These are phyloP conservation scores for Pseudopodoces humilis DNA, from an alignment of 2,113 vertebrate species.

Conservation along the genomic window DNA sequence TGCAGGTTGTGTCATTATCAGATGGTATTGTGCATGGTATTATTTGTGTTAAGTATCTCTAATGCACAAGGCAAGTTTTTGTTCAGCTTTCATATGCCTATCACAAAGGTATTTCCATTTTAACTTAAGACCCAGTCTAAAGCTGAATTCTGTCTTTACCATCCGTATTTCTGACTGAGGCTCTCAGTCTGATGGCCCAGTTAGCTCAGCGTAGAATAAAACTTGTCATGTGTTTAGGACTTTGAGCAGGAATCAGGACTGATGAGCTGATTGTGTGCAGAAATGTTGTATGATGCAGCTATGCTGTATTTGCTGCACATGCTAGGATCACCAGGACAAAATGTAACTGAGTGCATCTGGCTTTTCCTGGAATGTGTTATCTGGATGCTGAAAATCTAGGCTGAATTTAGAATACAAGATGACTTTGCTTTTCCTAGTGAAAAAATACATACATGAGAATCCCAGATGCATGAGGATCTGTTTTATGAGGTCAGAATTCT, in stretches of 20 bases:
- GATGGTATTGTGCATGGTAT: background rate
- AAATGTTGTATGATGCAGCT: background rate
- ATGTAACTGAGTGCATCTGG: background rate
- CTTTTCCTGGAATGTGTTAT: background rate
- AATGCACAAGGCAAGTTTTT: background rate
- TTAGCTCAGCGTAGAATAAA: background rate
- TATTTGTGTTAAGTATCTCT: background rate
- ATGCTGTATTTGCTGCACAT: background rate
- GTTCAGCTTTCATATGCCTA: background rate
- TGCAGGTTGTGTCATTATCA: background rate
- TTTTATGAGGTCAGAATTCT: background rate
- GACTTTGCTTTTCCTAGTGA: background rate
- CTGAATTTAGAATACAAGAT: background rate
- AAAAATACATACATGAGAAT: accelerated
- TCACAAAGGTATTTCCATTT: background rate
- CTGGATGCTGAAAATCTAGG: background rate
- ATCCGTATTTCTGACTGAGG: background rate
- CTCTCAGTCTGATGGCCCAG: background rate
- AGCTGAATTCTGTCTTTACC: background rate
- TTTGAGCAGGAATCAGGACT: background rate
- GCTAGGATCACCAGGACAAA: background rate
- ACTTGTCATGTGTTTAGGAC: background rate
- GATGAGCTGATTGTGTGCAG: background rate
- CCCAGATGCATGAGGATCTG: background rate
- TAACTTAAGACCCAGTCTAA: background rate